Percentiles rank a stretch among this genome's conserved stretches.
Evolutionary conservation across 2,113 vertebrate species (phyloP).

Genomic region (Motacilla alba): DNA sequence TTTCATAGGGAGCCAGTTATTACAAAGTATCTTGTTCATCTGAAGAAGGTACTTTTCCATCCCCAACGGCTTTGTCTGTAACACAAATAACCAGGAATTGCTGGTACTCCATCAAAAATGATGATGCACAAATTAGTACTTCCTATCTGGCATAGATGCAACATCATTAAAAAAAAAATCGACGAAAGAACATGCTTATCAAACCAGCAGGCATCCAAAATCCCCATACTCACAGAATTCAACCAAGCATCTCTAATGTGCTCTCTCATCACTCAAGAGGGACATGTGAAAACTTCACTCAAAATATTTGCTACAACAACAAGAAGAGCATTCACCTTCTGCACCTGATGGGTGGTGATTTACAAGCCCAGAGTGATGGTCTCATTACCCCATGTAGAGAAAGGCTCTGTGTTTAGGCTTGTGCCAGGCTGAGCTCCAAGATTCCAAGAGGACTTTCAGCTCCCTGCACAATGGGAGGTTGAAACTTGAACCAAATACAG

Average conservation of each 20-base stretch:
- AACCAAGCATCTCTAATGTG: neutral
- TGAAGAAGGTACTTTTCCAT: neutral
- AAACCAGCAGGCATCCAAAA: neutral
- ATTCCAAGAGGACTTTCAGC: neutral
- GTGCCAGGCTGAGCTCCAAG: neutral
- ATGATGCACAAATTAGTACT: neutral
- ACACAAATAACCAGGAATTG: neutral
- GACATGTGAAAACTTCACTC: neutral
- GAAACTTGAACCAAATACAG: neutral
- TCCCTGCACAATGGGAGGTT: neutral
- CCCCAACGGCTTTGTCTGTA: neutral
- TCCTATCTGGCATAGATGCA: neutral
- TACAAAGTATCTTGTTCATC: neutral
- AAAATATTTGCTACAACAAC: neutral
- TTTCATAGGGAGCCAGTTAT: neutral
- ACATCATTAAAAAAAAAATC: neutral
- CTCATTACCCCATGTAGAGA: fast-evolving
- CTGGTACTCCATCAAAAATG: neutral
- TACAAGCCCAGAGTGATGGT: neutral
- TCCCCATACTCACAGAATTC: neutral
- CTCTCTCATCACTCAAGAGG: neutral
- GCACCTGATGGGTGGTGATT: neutral
- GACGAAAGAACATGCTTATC: neutral
- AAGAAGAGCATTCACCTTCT: neutral
- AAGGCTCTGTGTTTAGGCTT: neutral